phyloP scores from a whole-genome alignment of 2,113 vertebrate species.

The Phalacrocorax brasilianus region DNA sequence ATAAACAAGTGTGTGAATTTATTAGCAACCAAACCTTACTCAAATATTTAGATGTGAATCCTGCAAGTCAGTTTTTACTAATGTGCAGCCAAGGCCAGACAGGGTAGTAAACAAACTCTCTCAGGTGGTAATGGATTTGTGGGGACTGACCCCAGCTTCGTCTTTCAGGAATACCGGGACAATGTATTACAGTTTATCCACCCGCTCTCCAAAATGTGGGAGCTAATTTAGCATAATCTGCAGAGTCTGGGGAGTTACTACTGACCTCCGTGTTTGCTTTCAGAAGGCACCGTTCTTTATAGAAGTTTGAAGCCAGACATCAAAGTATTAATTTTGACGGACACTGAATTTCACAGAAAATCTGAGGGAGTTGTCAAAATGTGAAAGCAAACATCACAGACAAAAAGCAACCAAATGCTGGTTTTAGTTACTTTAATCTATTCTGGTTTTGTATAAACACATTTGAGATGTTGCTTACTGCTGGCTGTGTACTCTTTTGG shows the following conservation, averaged over 20 bases:
- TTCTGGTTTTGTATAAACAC: conserved; percentile 56
- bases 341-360: conserved; percentile 41
- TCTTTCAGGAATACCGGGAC: not conserved
- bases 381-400: conserved; percentile 53
- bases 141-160: not conserved
- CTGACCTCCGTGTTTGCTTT: conserved; percentile 18
- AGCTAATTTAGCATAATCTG: not conserved
- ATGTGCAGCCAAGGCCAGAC: not conserved
- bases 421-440: conserved; percentile 51
- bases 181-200: not conserved
- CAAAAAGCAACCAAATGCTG: conserved; percentile 51
- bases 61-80: not conserved
- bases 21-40: not conserved
- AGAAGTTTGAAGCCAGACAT: conserved; percentile 39
- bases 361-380: conserved; percentile 56
- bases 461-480: conserved; percentile 46
- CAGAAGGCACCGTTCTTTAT: not conserved
- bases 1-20: not conserved
- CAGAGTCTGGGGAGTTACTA: not conserved
- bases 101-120: not conserved
- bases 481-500: conserved; percentile 43
- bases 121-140: not conserved
- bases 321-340: conserved; percentile 51
- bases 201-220: not conserved
- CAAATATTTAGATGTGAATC: not conserved